phyloP scores from a whole-genome alignment of 2,888 invertebrate genomes.

The Ellobium chinense region DNA sequence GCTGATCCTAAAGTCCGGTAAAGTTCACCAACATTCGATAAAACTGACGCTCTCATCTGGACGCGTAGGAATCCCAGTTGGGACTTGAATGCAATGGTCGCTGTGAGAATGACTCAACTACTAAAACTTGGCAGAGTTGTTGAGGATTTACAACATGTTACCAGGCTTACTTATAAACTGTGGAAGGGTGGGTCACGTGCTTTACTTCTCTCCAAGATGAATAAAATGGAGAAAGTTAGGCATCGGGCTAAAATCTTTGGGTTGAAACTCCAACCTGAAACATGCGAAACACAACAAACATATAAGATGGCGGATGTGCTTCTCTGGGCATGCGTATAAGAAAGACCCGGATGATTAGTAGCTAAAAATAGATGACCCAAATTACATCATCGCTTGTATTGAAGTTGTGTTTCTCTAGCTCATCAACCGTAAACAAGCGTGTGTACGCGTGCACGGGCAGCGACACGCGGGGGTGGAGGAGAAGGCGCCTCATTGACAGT shows the following conservation, averaged over 20 bases:
- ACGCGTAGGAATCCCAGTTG: too few species aligned
- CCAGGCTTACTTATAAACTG: slow-evolving; percentile 34
- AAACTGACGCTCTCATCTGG: too few species aligned
- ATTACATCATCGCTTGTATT: slow-evolving; percentile 56
- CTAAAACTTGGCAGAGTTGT: too few species aligned
- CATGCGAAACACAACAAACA: slow-evolving; percentile 53
- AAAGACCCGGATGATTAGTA: slow-evolving; percentile 52
- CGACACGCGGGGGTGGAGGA: neutral
- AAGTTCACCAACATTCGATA: too few species aligned
- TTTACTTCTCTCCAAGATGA: slow-evolving; percentile 31
- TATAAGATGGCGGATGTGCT: slow-evolving; percentile 55
- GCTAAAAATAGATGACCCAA: slow-evolving; percentile 52
- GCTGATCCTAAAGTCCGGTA: too few species aligned
- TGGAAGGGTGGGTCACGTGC: slow-evolving; percentile 20
- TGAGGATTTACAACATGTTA: too few species aligned
- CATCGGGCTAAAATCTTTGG: slow-evolving; percentile 36
- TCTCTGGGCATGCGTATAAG: slow-evolving; percentile 51
- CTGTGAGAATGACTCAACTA: too few species aligned
- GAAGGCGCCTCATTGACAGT: neutral
- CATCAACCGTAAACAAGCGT: neutral
- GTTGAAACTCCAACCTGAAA: slow-evolving; percentile 31
- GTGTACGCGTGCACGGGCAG: neutral
- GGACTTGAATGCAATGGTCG: too few species aligned
- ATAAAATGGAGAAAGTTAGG: slow-evolving; percentile 29
- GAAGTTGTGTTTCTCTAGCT: neutral